Percentiles rank a stretch among this genome's conserved stretches.
These are phyloP conservation scores for Hypsopygia costalis DNA, from an alignment of 2,888 invertebrate genomes.

Conservation along the genomic window DNA sequence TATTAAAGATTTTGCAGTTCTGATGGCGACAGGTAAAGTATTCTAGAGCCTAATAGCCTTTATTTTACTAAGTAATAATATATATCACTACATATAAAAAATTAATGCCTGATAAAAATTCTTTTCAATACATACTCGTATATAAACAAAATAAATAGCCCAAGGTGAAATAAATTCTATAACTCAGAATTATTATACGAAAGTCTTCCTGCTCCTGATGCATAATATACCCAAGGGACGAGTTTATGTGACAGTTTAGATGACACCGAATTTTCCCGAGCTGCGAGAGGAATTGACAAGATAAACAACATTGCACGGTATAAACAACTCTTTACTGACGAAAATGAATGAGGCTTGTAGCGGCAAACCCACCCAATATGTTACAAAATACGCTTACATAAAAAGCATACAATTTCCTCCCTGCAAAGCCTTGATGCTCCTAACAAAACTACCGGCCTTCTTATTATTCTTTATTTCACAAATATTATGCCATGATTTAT, in stretches of 20 bases:
- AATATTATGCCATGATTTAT: background rate
- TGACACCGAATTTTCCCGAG: constrained; percentile 1
- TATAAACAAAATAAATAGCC: background rate
- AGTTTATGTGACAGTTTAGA: constrained; percentile 1
- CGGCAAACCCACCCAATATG: background rate
- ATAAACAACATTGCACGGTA: constrained; percentile 6
- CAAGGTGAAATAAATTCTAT: background rate
- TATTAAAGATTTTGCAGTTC: no score
- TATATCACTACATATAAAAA: no score
- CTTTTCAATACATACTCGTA: no score
- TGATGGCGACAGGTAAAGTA: no score
- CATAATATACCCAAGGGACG: background rate
- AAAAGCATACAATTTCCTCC: constrained; percentile 3
- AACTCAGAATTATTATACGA: background rate
- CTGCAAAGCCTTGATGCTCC: background rate
- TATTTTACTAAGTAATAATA: no score
- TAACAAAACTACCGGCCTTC: background rate
- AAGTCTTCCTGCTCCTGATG: background rate
- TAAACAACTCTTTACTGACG: constrained; percentile 4
- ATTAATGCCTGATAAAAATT: no score
- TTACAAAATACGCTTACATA: background rate
- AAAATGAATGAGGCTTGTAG: constrained; percentile 1
- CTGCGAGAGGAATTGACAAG: constrained; percentile 4
- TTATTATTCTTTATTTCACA: background rate
- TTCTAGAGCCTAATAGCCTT: no score